Conservation (phyloP, 2,113 vertebrate species). For the Lophius piscatorius region DNA sequence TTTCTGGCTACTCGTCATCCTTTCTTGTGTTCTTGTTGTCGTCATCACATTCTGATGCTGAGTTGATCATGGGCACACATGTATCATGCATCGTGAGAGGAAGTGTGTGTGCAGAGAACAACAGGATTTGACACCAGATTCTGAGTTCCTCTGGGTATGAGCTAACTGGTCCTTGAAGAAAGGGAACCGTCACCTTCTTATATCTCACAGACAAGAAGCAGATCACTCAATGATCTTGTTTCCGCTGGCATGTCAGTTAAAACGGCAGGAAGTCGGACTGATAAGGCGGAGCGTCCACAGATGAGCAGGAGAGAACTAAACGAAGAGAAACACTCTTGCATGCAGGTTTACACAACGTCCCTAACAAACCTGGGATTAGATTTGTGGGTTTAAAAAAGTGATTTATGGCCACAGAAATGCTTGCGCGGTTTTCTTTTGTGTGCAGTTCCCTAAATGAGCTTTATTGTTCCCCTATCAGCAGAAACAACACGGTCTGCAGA, state of each 20-base stretch:
- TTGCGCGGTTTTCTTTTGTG: slow-evolving; percentile 33
- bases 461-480: slow-evolving; percentile 49
- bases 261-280: slow-evolving; percentile 62
- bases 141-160: slow-evolving; percentile 11
- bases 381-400: too few relatives aligned
- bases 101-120: slow-evolving; percentile 3
- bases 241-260: slow-evolving; percentile 44
- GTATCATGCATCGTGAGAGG: too few relatives aligned
- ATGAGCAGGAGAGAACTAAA: too few relatives aligned
- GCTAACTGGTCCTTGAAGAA: slow-evolving; percentile 3
- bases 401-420: slow-evolving; percentile 44
- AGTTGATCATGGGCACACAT: not conserved
- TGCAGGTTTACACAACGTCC: too few relatives aligned
- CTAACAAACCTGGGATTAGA: too few relatives aligned
- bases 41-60: slow-evolving; percentile 11
- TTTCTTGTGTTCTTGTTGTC: slow-evolving; percentile 7
- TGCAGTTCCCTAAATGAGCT: slow-evolving; percentile 20
- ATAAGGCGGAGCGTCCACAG: slow-evolving; percentile 43
- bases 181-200: slow-evolving; percentile 38
- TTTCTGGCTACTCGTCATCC: too few relatives aligned
- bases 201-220: slow-evolving; percentile 58
- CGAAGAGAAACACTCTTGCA: too few relatives aligned
- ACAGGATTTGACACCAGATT: not conserved
- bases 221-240: slow-evolving; percentile 38
- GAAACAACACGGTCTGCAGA: slow-evolving; percentile 29